Conservation (phyloP, 2,797 vertebrate species). For the Gadopsis bispinosus region DNA sequence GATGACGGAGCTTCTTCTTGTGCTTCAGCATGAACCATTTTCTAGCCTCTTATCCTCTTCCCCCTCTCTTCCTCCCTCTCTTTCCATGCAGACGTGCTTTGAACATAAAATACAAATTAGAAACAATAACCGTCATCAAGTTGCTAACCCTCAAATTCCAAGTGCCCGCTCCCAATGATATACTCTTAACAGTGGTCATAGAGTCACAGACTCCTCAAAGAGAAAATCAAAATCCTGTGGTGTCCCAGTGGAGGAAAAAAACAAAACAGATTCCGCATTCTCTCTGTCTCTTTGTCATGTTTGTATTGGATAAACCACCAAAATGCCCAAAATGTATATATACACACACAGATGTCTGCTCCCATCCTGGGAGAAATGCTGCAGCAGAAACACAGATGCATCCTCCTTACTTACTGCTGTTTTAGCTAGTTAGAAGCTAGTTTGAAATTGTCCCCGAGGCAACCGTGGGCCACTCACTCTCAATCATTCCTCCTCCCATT, state of each 20-base stretch:
- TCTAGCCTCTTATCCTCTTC: neutral
- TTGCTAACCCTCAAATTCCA: slow-evolving; percentile 55
- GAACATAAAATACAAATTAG: slow-evolving; percentile 66
- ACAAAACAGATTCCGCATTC: slow-evolving; percentile 61
- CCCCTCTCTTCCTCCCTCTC: slow-evolving; percentile 1
- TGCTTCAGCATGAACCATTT: neutral
- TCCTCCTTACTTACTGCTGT: slow-evolving; percentile 50
- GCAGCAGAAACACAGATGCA: slow-evolving; percentile 57
- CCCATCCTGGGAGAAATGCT: slow-evolving; percentile 45
- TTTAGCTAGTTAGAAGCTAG: slow-evolving; percentile 40
- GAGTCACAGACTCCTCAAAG: slow-evolving; percentile 51
- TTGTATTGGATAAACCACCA: slow-evolving; percentile 75
- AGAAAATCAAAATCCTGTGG: slow-evolving; percentile 59
- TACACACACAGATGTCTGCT: slow-evolving; percentile 43
- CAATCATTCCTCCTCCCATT: slow-evolving; percentile 55
- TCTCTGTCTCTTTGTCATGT: slow-evolving; percentile 68
- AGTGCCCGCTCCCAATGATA: slow-evolving; percentile 36
- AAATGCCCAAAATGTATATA: slow-evolving; percentile 67
- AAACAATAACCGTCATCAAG: slow-evolving; percentile 66
- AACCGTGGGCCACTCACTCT: slow-evolving; percentile 38
- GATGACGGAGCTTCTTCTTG: slow-evolving; percentile 8
- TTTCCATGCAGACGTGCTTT: slow-evolving; percentile 40
- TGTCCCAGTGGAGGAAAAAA: slow-evolving; percentile 49
- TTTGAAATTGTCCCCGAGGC: slow-evolving; percentile 61
- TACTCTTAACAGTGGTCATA: slow-evolving; percentile 22